Evolutionary conservation across 1,140 invertebrate genomes (phyloP).

Genomic region (Eciton burchellii): DNA sequence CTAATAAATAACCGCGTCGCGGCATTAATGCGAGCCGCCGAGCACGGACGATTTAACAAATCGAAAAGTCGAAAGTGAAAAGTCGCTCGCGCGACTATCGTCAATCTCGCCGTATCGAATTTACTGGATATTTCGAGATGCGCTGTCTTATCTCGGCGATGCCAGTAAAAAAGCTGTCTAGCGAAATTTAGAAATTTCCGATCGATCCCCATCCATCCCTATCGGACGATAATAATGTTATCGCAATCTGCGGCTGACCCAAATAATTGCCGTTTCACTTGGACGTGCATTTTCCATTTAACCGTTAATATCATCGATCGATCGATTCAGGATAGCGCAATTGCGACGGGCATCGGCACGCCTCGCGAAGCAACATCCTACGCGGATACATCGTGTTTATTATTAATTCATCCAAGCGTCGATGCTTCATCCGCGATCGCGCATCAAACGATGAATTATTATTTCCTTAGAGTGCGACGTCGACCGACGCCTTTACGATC

Average conservation of each 20-base stretch:
- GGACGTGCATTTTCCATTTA: slow-evolving; percentile 65
- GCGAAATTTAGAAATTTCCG: not conserved
- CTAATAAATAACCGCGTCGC: not conserved
- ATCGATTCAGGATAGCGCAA: not conserved
- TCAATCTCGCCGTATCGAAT: not conserved
- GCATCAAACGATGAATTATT: slow-evolving; percentile 64
- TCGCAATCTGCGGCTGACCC: slow-evolving; percentile 44
- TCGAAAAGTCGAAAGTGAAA: too few species aligned
- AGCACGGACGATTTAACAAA: not conserved
- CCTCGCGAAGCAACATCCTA: slow-evolving; percentile 39
- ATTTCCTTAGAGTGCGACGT: slow-evolving; percentile 43
- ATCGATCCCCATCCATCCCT: slow-evolving; percentile 31
- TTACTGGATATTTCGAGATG: slow-evolving; percentile 27
- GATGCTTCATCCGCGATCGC: slow-evolving; percentile 55
- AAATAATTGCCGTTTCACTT: slow-evolving; percentile 56
- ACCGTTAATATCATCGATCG: slow-evolving; percentile 71
- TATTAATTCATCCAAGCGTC: slow-evolving; percentile 67
- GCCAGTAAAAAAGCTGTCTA: not conserved
- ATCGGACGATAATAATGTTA: slow-evolving; percentile 25
- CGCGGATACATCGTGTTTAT: slow-evolving; percentile 59
- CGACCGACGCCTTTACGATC: slow-evolving; percentile 38
- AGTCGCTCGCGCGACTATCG: too few species aligned
- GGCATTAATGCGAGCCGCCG: not conserved
- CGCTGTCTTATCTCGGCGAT: slow-evolving; percentile 2
- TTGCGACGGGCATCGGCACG: slow-evolving; percentile 29